These are phyloP conservation scores for Botrylloides violaceus DNA, from an alignment of 23 tunicate genomes.

Conservation along the genomic window DNA sequence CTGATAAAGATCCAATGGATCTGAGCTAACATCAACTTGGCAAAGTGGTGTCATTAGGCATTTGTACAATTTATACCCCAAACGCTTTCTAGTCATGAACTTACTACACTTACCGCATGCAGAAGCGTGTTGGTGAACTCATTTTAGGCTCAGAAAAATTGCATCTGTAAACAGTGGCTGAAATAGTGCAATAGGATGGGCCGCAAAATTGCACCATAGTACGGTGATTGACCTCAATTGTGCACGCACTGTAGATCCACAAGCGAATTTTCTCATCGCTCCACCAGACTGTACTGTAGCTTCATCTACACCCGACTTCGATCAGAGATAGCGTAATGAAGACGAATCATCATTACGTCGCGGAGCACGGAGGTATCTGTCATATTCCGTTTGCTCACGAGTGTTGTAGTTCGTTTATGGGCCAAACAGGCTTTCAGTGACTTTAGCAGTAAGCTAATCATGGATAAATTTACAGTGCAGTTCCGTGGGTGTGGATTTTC, in stretches of 20 bases:
- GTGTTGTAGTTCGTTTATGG: neutral
- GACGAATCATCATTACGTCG: conserved; percentile 7
- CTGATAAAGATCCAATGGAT: too few species aligned
- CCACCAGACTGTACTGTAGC: neutral
- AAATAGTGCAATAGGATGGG: neutral
- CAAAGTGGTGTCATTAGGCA: too few species aligned
- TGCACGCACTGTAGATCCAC: neutral
- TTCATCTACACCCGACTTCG: neutral
- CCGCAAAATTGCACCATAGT: neutral
- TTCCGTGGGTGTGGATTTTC: too few species aligned
- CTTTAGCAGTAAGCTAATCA: too few species aligned
- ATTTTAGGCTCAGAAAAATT: too few species aligned
- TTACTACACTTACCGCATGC: too few species aligned
- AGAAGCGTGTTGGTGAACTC: too few species aligned
- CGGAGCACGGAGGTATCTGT: conserved; percentile 12
- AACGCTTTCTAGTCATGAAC: too few species aligned
- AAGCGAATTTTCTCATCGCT: neutral
- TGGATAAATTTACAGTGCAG: too few species aligned
- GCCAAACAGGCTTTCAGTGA: conserved; percentile 13
- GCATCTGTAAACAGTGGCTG: too few species aligned
- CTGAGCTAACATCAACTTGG: too few species aligned
- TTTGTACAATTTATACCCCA: too few species aligned
- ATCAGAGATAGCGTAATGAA: conserved; percentile 12
- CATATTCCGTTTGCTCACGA: neutral
- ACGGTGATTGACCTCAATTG: neutral